These are phyloP conservation scores for Drosophila trapezifrons DNA, from an alignment of 1,140 invertebrate species.

Conservation along the genomic window DNA sequence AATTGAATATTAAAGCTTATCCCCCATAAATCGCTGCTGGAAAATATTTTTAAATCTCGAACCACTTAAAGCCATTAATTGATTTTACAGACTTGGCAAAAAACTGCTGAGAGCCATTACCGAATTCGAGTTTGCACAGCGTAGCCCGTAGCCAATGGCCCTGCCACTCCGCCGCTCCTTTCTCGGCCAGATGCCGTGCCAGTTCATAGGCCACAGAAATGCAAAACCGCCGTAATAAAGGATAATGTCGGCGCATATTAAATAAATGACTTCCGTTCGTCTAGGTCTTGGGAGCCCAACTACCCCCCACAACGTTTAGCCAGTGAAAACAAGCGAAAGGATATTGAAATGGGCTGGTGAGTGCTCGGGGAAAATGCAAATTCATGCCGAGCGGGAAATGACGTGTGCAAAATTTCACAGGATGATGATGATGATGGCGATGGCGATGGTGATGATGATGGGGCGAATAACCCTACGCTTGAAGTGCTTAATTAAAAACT, in stretches of 20 bases:
- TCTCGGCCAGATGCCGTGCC: conserved; percentile 51
- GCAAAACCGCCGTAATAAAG: conserved; percentile 82
- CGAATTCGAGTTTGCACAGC: conserved; percentile 49
- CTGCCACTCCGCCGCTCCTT: conserved; percentile 2
- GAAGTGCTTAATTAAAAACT: conserved; percentile 75
- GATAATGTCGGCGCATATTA: conserved; percentile 83
- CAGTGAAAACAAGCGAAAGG: conserved; percentile 80
- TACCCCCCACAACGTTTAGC: conserved; percentile 59
- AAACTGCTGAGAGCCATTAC: conserved; percentile 55
- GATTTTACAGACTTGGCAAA: conserved; percentile 49
- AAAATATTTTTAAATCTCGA: conserved; percentile 5
- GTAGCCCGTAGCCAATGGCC: conserved; percentile 45
- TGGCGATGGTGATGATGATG: conserved; percentile 36
- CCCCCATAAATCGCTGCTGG: background rate
- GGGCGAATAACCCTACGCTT: conserved; percentile 37
- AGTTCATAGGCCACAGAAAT: conserved; percentile 80
- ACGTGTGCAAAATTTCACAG: conserved; percentile 81
- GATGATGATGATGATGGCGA: conserved; percentile 42
- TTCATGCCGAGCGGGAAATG: conserved; percentile 79
- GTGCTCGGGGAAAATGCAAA: conserved; percentile 66
- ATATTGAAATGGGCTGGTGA: conserved; percentile 76
- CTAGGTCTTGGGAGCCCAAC: conserved; percentile 46
- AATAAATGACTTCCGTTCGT: conserved; percentile 81
- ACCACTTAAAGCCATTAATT: conserved; percentile 68
- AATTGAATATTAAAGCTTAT: background rate